Evolutionary conservation across 2,888 invertebrate genomes (phyloP).

Genomic region (Lymantria dispar): DNA sequence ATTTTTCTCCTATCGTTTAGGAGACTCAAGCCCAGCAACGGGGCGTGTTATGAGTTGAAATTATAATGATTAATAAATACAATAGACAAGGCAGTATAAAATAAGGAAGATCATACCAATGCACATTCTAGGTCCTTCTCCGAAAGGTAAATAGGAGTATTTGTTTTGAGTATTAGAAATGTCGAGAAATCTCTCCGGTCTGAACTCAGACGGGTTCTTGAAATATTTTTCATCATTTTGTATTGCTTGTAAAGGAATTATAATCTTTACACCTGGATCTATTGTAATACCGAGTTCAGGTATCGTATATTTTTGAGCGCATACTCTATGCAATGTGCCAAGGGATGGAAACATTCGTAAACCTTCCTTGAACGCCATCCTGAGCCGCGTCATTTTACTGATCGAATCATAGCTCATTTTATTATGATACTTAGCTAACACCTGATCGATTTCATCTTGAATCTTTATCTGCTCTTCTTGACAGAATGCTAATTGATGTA

Average conservation of each 20-base stretch:
- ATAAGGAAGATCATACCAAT: conserved; percentile 44
- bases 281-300: conserved; percentile 47
- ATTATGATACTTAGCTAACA: conserved; percentile 48
- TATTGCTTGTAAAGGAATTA: conserved; percentile 55
- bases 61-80: too few species aligned
- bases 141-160: conserved; percentile 56
- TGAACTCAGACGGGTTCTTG: conserved; percentile 47
- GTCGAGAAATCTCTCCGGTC: conserved; percentile 48
- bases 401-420: conserved; percentile 59
- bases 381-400: conserved; percentile 48
- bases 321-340: conserved; percentile 50
- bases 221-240: conserved; percentile 60
- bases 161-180: conserved; percentile 29
- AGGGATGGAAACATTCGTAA: conserved; percentile 55
- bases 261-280: conserved; percentile 55
- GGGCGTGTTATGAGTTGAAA: too few species aligned
- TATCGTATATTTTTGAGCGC: conserved; percentile 44
- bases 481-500: conserved; percentile 62
- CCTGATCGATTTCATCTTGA: conserved; percentile 58
- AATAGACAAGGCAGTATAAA: too few species aligned
- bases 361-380: conserved; percentile 54
- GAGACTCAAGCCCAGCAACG: too few species aligned
- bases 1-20: too few species aligned
- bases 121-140: conserved; percentile 57
- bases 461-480: conserved; percentile 57